These are phyloP conservation scores for Drosophila hamatofila DNA, from an alignment of 2,888 invertebrate species.

Conservation along the genomic window DNA sequence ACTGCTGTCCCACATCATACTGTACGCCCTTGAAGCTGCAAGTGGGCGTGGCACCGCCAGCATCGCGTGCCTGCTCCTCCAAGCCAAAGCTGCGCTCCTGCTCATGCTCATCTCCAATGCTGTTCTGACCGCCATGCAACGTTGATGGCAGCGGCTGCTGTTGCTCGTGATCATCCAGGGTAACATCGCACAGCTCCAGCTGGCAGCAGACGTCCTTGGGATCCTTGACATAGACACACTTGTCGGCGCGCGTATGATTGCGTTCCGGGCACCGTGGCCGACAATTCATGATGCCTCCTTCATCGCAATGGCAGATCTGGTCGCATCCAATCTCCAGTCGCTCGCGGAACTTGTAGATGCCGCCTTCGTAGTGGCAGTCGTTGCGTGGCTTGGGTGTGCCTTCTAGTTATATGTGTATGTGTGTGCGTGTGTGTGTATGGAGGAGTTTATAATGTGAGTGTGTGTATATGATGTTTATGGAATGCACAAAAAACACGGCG, in stretches of 20 bases:
- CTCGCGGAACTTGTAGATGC: constrained; percentile 90
- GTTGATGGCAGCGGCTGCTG: constrained; percentile 52
- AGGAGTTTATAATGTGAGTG: constrained; percentile 12
- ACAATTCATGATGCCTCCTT: constrained; percentile 90
- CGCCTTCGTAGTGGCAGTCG: constrained; percentile 86
- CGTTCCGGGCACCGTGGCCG: constrained; percentile 89
- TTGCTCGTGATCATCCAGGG: constrained; percentile 91
- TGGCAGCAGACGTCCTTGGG: constrained; percentile 94
- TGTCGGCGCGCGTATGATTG: constrained; percentile 87
- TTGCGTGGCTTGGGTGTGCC: constrained; percentile 74
- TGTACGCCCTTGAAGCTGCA: constrained; percentile 81
- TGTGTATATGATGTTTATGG: constrained; percentile 52
- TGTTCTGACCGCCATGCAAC: constrained; percentile 67
- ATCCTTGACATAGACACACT: constrained; percentile 93
- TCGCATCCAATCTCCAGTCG: constrained; percentile 93
- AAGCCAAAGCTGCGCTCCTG: constrained; percentile 54
- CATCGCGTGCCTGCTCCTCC: constrained; percentile 81
- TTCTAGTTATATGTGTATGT: constrained; percentile 43
- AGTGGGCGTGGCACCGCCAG: constrained; percentile 44
- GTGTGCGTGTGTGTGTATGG: constrained; percentile 15
- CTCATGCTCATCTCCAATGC: constrained; percentile 59
- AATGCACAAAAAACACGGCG: constrained; percentile 67
- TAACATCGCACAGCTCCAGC: constrained; percentile 94
- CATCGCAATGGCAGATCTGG: constrained; percentile 91
- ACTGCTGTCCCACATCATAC: constrained; percentile 88